Conservation (phyloP, 2,888 invertebrate species). For the Caenorhabditis auriculariae region DNA sequence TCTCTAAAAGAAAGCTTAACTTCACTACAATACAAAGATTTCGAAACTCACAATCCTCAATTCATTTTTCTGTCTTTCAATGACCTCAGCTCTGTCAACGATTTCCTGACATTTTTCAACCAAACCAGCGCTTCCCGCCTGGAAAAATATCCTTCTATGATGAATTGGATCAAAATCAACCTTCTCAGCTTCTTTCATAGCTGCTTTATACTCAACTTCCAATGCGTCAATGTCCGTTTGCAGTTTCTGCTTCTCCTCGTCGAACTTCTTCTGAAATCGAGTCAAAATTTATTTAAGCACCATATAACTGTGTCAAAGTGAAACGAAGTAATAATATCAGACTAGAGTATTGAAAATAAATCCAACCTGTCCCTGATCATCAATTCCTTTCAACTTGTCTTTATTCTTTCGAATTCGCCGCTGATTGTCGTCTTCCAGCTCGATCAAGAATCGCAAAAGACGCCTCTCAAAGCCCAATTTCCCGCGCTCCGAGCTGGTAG, state of each 20-base stretch:
- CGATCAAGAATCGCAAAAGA: conserved; percentile 33
- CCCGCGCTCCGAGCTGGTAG: conserved; percentile 33
- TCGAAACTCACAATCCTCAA: too few relatives aligned
- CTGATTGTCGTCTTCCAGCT: conserved; percentile 49
- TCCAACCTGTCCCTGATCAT: conserved; percentile 24
- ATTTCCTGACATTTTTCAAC: conserved; percentile 26
- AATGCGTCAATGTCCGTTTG: conserved; percentile 19
- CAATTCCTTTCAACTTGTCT: conserved; percentile 33
- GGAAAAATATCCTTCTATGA: too few relatives aligned
- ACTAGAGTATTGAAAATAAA: background rate
- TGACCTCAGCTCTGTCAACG: conserved; percentile 16
- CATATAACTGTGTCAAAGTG: too few relatives aligned
- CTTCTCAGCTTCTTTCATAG: conserved; percentile 26
- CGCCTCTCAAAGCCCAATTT: conserved; percentile 51
- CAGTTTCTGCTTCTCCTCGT: conserved; percentile 25
- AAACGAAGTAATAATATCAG: background rate
- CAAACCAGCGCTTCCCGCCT: conserved; percentile 30
- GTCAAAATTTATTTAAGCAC: too few relatives aligned
- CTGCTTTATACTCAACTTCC: conserved; percentile 20
- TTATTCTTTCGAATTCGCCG: conserved; percentile 43
- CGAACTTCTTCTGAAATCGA: conserved; percentile 32
- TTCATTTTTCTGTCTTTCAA: conserved; percentile 4
- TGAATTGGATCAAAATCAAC: too few relatives aligned
- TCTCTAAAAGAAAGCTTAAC: too few relatives aligned
- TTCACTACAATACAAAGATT: too few relatives aligned